Percentiles rank a stretch among this genome's conserved stretches.
These are phyloP conservation scores for Entomyzon cyanotis DNA, from an alignment of 2,113 vertebrate species.

Conservation along the genomic window DNA sequence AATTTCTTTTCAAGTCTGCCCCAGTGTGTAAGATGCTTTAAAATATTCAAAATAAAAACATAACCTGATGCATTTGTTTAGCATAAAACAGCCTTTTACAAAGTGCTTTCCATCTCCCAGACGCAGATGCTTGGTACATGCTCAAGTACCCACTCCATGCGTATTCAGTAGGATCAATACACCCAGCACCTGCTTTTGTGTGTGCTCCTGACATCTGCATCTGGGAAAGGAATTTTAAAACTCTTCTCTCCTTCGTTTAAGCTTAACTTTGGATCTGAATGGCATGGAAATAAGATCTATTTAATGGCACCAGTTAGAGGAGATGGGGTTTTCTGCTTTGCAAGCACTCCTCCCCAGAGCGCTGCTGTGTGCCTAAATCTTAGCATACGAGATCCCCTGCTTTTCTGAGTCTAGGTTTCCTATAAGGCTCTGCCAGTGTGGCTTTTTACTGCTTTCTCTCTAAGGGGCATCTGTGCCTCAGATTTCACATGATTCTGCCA, in stretches of 20 bases:
- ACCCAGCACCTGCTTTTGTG: constrained; percentile 43
- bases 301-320: not conserved
- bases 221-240: constrained; percentile 26
- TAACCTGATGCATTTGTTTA: constrained; percentile 49
- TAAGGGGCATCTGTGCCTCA: not conserved
- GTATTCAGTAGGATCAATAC: constrained; percentile 43
- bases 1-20: constrained; percentile 11
- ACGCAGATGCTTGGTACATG: constrained; percentile 28
- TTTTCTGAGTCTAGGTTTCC: not conserved
- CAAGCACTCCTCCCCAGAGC: not conserved
- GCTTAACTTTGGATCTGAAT: not conserved
- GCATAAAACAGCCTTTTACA: constrained; percentile 20
- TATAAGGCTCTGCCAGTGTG: rapidly evolving
- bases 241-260: not conserved
- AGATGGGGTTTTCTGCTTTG: not conserved
- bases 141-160: constrained; percentile 45
- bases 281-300: not conserved
- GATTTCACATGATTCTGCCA: not conserved
- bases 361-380: not conserved
- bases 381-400: not conserved
- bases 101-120: not conserved
- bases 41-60: constrained; percentile 51
- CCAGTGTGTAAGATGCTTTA: not conserved
- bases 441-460: not conserved
- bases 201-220: constrained; percentile 7